Conservation (phyloP, 2,113 vertebrate species). For the Paratilapia polleni region DNA sequence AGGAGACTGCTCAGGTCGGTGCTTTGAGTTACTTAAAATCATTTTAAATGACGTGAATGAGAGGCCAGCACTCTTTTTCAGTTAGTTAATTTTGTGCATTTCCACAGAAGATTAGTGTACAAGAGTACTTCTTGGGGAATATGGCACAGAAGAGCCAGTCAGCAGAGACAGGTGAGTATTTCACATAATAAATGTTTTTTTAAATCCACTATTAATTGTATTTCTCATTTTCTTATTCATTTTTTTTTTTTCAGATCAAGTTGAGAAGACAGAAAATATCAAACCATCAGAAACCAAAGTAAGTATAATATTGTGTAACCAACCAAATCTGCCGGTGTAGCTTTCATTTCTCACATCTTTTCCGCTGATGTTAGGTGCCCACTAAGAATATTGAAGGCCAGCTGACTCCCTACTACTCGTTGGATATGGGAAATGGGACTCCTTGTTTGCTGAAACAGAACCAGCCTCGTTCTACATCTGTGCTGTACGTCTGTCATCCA, state of each 20-base stretch:
- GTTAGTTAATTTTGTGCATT: conserved; percentile 1
- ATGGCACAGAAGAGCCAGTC: conserved; percentile 82
- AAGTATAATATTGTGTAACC: not conserved
- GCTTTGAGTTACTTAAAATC: conserved; percentile 10
- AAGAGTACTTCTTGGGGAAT: conserved; percentile 95
- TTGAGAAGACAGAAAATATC: conserved; percentile 54
- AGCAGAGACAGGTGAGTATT: conserved; percentile 83
- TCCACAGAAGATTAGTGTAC: conserved; percentile 91
- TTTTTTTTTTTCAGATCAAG: conserved; percentile 53
- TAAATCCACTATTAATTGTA: not conserved
- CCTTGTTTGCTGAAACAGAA: conserved; percentile 92
- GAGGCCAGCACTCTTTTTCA: not conserved
- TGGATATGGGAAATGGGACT: conserved; percentile 95
- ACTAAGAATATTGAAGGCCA: conserved; percentile 98
- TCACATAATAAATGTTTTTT: not conserved
- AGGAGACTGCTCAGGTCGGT: conserved; percentile 94
- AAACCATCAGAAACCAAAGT: conserved; percentile 70
- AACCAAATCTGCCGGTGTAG: not conserved
- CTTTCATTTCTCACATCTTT: not conserved
- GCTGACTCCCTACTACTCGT: conserved; percentile 91
- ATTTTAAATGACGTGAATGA: not conserved
- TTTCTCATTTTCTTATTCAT: not conserved
- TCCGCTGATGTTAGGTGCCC: conserved; percentile 65
- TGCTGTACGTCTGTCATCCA: conserved; percentile 97
- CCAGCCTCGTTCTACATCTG: conserved; percentile 85